phyloP scores from a whole-genome alignment of 2,113 vertebrate species.

The Raja brachyura region DNA sequence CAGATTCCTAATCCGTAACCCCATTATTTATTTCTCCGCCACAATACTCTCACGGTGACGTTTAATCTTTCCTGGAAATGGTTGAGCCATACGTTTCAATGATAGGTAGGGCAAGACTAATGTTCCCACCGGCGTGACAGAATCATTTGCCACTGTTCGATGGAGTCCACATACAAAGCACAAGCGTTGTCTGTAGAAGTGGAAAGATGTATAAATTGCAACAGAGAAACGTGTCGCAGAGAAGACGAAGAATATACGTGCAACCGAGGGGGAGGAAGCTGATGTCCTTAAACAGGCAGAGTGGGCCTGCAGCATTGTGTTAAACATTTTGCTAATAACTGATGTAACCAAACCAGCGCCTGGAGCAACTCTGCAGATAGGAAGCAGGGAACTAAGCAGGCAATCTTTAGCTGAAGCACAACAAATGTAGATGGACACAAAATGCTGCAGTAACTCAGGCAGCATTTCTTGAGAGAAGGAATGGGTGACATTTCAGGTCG shows the following conservation, averaged over 20 bases:
- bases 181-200: background rate
- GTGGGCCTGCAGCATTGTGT: background rate
- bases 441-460: too few relatives aligned
- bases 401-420: background rate
- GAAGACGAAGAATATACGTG: background rate
- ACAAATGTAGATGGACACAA: background rate
- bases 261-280: background rate
- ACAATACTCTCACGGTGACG: background rate
- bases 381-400: background rate
- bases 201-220: background rate
- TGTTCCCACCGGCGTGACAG: background rate
- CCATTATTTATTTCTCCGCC: slow-evolving; percentile 7
- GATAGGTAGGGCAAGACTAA: background rate
- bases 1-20: background rate
- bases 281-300: background rate
- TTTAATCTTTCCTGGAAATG: background rate
- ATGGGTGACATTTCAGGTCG: too few relatives aligned
- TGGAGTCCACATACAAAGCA: background rate
- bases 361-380: background rate
- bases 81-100: background rate
- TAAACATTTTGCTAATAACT: background rate
- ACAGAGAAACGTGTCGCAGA: background rate
- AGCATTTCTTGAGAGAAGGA: too few relatives aligned
- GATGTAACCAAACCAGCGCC: background rate
- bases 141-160: background rate